Percentiles rank a stretch among this genome's conserved stretches.
phyloP scores from a whole-genome alignment of 2,113 vertebrate genomes.

The Canis aureus region DNA sequence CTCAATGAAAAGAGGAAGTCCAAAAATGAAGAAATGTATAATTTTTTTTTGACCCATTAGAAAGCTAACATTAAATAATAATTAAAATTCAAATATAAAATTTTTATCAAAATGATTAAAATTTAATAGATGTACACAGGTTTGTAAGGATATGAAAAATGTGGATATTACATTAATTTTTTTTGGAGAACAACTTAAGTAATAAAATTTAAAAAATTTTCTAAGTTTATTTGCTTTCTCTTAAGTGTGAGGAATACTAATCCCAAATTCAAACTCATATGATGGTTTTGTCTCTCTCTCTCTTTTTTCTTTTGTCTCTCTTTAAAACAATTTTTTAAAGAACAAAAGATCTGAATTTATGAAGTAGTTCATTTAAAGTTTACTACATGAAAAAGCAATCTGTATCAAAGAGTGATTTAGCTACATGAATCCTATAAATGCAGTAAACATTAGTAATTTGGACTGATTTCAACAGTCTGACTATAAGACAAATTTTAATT shows the following conservation, averaged over 20 bases:
- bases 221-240: neutral
- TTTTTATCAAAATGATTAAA: neutral
- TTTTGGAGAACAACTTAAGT: neutral
- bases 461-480: neutral
- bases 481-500: constrained; percentile 37
- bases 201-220: neutral
- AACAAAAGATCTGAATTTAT: neutral
- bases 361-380: neutral
- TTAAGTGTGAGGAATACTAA: constrained; percentile 6
- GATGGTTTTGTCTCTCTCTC: neutral
- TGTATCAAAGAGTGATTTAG: neutral
- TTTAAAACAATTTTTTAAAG: neutral
- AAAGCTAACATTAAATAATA: neutral
- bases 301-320: neutral
- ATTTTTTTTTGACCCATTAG: neutral
- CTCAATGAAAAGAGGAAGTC: neutral
- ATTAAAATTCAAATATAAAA: neutral
- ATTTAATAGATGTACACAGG: neutral
- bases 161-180: neutral
- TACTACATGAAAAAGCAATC: neutral
- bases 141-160: neutral
- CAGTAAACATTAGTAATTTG: constrained; percentile 15
- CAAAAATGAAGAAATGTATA: neutral
- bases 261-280: neutral
- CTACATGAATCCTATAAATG: neutral